Evolutionary conservation across 2,888 invertebrate species (phyloP).

Genomic region (Clistopyga incitator): DNA sequence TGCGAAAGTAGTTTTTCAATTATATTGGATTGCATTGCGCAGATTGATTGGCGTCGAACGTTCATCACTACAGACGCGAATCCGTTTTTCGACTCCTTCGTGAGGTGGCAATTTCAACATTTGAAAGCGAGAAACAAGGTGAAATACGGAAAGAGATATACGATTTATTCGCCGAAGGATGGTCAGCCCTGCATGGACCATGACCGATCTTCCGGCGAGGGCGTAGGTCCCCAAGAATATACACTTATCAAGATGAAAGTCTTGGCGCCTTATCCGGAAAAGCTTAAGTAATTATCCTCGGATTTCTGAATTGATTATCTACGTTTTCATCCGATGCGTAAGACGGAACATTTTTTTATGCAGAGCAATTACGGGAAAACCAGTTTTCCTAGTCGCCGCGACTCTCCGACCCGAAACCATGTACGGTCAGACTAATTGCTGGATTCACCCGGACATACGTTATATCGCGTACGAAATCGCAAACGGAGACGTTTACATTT

Average conservation of each 20-base stretch:
- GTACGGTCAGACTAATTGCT: slow-evolving; percentile 99
- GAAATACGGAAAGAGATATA: slow-evolving; percentile 98
- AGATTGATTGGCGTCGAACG: slow-evolving; percentile 99
- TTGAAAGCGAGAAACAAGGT: slow-evolving; percentile 95
- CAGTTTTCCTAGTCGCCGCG: slow-evolving; percentile 96
- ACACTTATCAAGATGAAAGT: slow-evolving; percentile 97
- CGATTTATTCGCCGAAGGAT: slow-evolving; percentile 98
- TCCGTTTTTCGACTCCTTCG: slow-evolving; percentile 98
- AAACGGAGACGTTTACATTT: slow-evolving; percentile 92
- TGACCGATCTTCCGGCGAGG: slow-evolving; percentile 97
- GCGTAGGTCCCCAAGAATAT: slow-evolving; percentile 99
- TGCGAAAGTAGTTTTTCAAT: no score
- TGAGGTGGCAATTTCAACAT: slow-evolving; percentile 97
- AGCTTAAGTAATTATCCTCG: slow-evolving; percentile 87
- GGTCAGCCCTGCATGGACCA: slow-evolving; percentile 99
- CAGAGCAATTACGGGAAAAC: slow-evolving; percentile 85
- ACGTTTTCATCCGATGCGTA: background rate
- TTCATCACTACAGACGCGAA: slow-evolving; percentile 99
- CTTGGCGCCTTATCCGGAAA: slow-evolving; percentile 89
- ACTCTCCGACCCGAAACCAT: slow-evolving; percentile 99
- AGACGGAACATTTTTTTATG: slow-evolving; percentile 69
- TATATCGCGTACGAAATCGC: slow-evolving; percentile 94
- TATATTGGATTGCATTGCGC: background rate
- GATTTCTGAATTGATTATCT: background rate
- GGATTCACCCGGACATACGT: slow-evolving; percentile 97